A percentile compares a stretch with the other conserved stretches of the same genome.
phyloP scores from a whole-genome alignment of 2,797 vertebrate species.

The Todus mexicanus region DNA sequence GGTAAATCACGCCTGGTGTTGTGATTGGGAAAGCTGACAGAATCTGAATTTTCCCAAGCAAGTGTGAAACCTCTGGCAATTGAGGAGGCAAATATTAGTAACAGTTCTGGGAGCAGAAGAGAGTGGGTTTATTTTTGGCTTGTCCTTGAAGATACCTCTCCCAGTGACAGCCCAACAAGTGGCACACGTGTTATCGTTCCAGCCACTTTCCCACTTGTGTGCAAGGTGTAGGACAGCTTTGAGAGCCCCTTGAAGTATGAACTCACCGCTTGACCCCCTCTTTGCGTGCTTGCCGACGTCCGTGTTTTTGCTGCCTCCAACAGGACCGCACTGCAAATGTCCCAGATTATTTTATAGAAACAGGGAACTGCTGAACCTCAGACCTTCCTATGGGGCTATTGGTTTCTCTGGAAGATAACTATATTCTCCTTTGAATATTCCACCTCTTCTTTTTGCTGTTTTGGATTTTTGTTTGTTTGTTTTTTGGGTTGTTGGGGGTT shows the following conservation, averaged over 20 bases:
- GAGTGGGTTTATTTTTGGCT: neutral
- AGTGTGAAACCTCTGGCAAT: neutral
- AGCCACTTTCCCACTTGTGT: neutral
- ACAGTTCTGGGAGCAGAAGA: neutral
- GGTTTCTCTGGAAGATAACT: too few species aligned
- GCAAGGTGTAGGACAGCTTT: neutral
- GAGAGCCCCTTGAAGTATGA: neutral
- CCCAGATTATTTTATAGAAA: neutral
- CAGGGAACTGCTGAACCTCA: neutral
- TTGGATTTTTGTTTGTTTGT: too few species aligned
- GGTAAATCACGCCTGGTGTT: neutral
- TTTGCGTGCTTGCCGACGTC: neutral
- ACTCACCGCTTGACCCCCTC: neutral
- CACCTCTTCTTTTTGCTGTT: too few species aligned
- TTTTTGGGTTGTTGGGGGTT: too few species aligned
- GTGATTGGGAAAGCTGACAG: neutral
- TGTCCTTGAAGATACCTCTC: neutral
- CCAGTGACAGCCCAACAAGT: neutral
- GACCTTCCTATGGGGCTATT: neutral
- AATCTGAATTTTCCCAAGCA: neutral
- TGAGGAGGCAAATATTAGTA: neutral
- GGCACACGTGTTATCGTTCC: neutral
- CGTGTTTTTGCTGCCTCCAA: constrained; percentile 38
- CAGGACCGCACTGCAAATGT: neutral
- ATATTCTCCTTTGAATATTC: too few species aligned